Percentiles rank a stretch among this genome's conserved stretches.
phyloP scores from a whole-genome alignment of 2,888 invertebrate genomes.

The Lycophotia porphyrea region DNA sequence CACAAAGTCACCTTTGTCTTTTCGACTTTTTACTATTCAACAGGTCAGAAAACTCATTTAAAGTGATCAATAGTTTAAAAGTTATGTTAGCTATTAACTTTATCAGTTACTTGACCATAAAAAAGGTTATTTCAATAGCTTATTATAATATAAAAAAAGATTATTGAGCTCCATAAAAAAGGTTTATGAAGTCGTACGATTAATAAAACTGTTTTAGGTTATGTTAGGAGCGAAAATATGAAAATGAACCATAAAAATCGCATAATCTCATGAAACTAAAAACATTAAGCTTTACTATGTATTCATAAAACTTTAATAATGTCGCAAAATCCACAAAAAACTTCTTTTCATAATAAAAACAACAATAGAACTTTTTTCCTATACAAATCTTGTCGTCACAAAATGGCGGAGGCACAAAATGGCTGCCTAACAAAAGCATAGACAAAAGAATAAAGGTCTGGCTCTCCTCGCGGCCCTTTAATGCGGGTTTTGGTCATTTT shows the following conservation, averaged over 20 bases:
- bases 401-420: conserved; percentile 80
- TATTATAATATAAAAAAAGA: background rate
- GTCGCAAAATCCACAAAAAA: conserved; percentile 44
- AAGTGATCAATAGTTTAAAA: conserved; percentile 19
- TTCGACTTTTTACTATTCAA: background rate
- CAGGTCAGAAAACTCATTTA: conserved; percentile 27
- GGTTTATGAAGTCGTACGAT: background rate
- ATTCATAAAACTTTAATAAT: conserved; percentile 42
- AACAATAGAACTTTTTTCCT: conserved; percentile 75
- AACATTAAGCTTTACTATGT: conserved; percentile 8
- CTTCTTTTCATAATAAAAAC: conserved; percentile 55
- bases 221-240: conserved; percentile 10
- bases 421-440: conserved; percentile 77
- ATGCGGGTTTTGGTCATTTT: conserved; percentile 87
- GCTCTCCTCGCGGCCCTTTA: conserved; percentile 79
- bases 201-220: conserved; percentile 2
- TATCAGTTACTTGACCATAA: conserved; percentile 15
- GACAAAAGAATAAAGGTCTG: conserved; percentile 86
- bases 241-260: conserved; percentile 18
- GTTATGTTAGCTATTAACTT: conserved; percentile 5
- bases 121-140: conserved; percentile 4
- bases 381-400: conserved; percentile 78
- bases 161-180: conserved; percentile 16
- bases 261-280: conserved; percentile 26
- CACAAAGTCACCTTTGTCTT: conserved; percentile 5